These are phyloP conservation scores for Rotaria magnacalcarata DNA, from an alignment of 2,888 invertebrate genomes.

Conservation along the genomic window DNA sequence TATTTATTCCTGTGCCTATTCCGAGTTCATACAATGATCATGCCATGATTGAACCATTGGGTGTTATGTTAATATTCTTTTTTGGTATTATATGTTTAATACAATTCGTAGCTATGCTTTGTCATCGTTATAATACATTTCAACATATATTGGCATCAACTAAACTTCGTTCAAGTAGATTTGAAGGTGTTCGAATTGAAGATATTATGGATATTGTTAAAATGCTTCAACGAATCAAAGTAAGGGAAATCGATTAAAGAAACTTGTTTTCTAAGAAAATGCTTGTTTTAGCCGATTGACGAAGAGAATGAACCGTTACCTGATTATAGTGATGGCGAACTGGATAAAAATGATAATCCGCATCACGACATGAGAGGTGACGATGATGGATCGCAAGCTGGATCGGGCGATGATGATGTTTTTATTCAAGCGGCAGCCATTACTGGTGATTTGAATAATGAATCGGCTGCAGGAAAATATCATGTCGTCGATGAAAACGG, in stretches of 20 bases:
- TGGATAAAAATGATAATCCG: conserved; percentile 40
- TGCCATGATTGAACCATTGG: conserved; percentile 60
- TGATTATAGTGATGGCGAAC: conserved; percentile 46
- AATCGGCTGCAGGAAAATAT: neutral
- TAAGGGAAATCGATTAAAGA: neutral
- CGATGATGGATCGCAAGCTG: conserved; percentile 15
- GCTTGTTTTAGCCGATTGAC: conserved; percentile 43
- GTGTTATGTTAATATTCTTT: conserved; percentile 71
- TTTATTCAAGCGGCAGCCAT: neutral
- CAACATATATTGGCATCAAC: conserved; percentile 93
- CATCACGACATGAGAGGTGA: conserved; percentile 37
- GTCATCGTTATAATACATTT: conserved; percentile 93
- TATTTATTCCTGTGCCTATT: conserved; percentile 51
- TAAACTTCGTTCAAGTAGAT: conserved; percentile 44
- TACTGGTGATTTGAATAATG: conserved; percentile 30
- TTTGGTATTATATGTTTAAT: conserved; percentile 90
- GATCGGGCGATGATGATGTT: neutral
- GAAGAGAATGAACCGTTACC: conserved; percentile 46
- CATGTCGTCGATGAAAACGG: conserved; percentile 8
- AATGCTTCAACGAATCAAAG: conserved; percentile 50
- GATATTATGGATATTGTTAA: conserved; percentile 51
- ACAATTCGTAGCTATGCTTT: conserved; percentile 93
- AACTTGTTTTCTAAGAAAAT: neutral
- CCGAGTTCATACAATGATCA: conserved; percentile 49
- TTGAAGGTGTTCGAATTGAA: conserved; percentile 49